These are phyloP conservation scores for Atherinomorus stipes DNA, from an alignment of 2,113 vertebrate genomes.

Conservation along the genomic window DNA sequence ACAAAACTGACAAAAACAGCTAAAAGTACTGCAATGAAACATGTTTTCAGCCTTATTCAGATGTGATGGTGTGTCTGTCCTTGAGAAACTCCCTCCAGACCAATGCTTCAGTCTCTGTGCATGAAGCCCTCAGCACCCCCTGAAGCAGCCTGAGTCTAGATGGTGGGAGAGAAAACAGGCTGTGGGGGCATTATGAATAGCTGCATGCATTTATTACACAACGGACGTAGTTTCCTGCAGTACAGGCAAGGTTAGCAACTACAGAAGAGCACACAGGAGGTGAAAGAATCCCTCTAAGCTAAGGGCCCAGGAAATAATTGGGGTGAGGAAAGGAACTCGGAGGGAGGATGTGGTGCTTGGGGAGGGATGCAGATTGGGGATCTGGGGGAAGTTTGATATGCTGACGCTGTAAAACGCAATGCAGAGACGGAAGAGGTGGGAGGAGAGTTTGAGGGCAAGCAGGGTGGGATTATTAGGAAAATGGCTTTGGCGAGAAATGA, in stretches of 20 bases:
- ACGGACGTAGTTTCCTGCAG: slow-evolving; percentile 14
- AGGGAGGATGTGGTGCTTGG: slow-evolving; percentile 32
- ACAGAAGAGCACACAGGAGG: slow-evolving; percentile 27
- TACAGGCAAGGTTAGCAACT: slow-evolving; percentile 29
- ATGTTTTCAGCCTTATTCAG: neutral
- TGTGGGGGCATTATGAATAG: slow-evolving; percentile 19
- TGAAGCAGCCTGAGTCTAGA: slow-evolving; percentile 17
- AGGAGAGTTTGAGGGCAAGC: slow-evolving; percentile 21
- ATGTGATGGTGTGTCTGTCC: slow-evolving; percentile 25
- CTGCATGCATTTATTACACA: slow-evolving; percentile 31
- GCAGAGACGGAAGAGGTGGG: slow-evolving; percentile 17
- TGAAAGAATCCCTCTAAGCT: slow-evolving; percentile 43
- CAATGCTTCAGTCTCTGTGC: neutral
- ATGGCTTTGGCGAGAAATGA: slow-evolving; percentile 38
- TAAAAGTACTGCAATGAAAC: neutral
- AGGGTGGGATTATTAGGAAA: slow-evolving; percentile 60
- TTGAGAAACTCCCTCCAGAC: slow-evolving; percentile 33
- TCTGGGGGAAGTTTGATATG: slow-evolving; percentile 38
- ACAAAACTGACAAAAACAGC: neutral
- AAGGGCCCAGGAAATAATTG: slow-evolving; percentile 64
- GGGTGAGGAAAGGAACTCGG: slow-evolving; percentile 51
- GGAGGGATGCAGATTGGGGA: neutral
- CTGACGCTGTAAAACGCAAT: slow-evolving; percentile 65
- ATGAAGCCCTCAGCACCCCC: neutral
- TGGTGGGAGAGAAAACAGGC: slow-evolving; percentile 14